phyloP scores from a whole-genome alignment of 2,113 vertebrate genomes.

The Gavia stellata region DNA sequence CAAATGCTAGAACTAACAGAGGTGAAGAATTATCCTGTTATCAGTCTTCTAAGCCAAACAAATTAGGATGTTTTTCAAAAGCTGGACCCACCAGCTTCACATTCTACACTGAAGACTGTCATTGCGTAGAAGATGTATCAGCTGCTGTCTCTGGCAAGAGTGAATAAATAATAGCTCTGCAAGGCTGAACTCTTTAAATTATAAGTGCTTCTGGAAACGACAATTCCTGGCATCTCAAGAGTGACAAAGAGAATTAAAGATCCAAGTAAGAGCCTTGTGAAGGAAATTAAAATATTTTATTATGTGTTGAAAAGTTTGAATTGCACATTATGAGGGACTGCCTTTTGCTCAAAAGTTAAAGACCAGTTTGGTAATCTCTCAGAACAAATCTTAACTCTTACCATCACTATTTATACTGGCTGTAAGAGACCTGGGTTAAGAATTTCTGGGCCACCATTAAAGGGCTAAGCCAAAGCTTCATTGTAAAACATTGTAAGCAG shows the following conservation, averaged over 20 bases:
- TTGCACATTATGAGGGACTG: not conserved
- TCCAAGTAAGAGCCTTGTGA: not conserved
- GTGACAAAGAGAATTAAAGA: not conserved
- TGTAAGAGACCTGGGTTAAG: not conserved
- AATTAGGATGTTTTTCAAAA: not conserved
- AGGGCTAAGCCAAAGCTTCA: not conserved
- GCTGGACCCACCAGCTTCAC: not conserved
- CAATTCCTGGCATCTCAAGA: not conserved
- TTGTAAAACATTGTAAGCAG: not conserved
- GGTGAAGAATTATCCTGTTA: not conserved
- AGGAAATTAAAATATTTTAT: conserved; percentile 22
- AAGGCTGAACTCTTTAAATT: not conserved
- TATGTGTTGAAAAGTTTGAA: not conserved
- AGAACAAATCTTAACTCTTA: not conserved
- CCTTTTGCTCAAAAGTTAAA: not conserved
- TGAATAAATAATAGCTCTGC: not conserved
- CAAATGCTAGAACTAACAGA: not conserved
- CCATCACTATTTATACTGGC: not conserved
- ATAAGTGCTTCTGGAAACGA: not conserved
- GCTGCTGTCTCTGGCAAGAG: not conserved
- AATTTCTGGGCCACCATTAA: not conserved
- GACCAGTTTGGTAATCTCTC: not conserved
- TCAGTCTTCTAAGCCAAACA: not conserved
- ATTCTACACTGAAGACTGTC: not conserved
- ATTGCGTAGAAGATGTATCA: not conserved